A percentile compares a stretch with the other conserved stretches of the same genome.
phyloP scores from a whole-genome alignment of 2,888 invertebrate species.

The Pandemis heparana region DNA sequence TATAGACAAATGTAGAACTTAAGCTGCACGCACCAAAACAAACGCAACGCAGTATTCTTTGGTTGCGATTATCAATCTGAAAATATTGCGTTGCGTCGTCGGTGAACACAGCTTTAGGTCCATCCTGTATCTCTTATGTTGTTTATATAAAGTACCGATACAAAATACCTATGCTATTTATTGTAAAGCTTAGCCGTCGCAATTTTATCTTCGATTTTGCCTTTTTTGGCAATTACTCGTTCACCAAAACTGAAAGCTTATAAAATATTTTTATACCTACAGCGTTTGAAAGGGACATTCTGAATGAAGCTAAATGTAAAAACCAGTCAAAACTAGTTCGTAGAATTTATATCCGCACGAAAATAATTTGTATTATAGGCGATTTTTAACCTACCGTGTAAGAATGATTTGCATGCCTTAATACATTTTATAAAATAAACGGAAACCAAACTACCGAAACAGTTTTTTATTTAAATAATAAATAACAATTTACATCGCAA shows the following conservation, averaged over 20 bases:
- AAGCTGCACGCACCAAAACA: neutral
- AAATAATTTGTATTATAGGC: constrained; percentile 27
- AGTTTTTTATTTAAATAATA: constrained; percentile 27
- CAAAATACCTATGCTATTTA: constrained; percentile 5
- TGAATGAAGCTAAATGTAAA: constrained; percentile 5
- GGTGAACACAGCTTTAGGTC: neutral
- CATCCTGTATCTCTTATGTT: neutral
- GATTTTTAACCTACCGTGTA: constrained; percentile 28
- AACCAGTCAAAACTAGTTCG: neutral
- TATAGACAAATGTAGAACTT: neutral
- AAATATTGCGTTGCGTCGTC: neutral
- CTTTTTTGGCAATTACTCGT: constrained; percentile 10
- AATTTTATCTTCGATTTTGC: neutral
- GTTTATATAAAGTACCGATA: neutral
- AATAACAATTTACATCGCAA: constrained; percentile 36
- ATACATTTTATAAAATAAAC: constrained; percentile 40
- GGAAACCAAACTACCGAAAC: constrained; percentile 27
- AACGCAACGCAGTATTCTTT: neutral
- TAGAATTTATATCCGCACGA: constrained; percentile 17
- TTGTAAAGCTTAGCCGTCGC: constrained; percentile 5
- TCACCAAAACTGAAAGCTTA: constrained; percentile 7
- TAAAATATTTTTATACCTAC: constrained; percentile 23
- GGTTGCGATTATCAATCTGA: neutral
- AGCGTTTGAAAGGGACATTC: constrained; percentile 8
- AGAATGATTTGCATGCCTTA: constrained; percentile 39